These are phyloP conservation scores for Pterocles orientalis DNA, from an alignment of 2,113 vertebrate genomes.

Conservation along the genomic window DNA sequence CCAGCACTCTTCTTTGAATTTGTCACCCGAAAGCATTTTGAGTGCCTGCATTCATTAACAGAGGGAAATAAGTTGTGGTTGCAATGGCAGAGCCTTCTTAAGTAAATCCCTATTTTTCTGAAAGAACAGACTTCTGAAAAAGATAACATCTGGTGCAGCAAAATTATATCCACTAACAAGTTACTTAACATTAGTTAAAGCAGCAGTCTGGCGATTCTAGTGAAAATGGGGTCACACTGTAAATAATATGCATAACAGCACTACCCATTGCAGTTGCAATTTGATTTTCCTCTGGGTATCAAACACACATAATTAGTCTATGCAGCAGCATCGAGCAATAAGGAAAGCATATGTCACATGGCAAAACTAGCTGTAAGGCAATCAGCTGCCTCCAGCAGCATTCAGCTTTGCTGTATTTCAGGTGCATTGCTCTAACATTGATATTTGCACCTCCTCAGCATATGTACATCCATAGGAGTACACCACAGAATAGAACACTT, in stretches of 20 bases:
- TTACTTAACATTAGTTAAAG: background rate
- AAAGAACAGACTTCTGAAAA: background rate
- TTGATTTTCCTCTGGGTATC: background rate
- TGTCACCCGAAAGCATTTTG: conserved; percentile 6
- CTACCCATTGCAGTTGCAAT: background rate
- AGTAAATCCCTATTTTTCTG: conserved; percentile 41
- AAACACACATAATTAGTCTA: background rate
- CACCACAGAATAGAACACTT: background rate
- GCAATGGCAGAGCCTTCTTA: conserved; percentile 47
- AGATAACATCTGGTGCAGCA: background rate
- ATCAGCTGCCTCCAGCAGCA: background rate
- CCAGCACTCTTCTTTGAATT: background rate
- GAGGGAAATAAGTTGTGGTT: background rate
- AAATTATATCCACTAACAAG: background rate
- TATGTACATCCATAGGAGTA: background rate
- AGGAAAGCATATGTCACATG: background rate
- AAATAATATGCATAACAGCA: background rate
- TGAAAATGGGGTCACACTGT: background rate
- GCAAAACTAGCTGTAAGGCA: background rate
- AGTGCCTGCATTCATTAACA: conserved; percentile 52
- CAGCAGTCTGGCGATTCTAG: background rate
- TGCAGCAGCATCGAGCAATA: background rate
- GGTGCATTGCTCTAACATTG: background rate
- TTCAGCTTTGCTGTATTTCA: background rate
- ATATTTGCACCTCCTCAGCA: background rate